Evolutionary conservation across 2,113 vertebrate genomes (phyloP), one percentile per base, ranked within the genome.

Genomic region (Mixornis gularis): DNA sequence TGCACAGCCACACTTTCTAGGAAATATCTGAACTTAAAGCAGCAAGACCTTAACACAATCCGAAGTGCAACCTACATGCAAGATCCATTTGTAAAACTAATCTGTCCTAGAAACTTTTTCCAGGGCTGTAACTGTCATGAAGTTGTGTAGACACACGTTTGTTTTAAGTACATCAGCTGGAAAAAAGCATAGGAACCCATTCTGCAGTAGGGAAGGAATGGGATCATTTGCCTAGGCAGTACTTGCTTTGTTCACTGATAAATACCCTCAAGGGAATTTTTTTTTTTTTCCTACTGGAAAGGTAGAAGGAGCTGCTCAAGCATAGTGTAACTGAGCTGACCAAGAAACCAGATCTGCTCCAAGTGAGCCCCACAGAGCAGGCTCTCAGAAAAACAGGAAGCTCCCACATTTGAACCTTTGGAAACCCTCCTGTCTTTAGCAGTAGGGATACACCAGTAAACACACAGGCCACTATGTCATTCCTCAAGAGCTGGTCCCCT

Each of bases 391-490:
- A 48, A 85, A 71, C 2, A 9, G 48, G 36, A 87, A 74, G 69
- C 12, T 81, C 14, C 21, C 24, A 52, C 40, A 14, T 40, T 7
- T 46, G 27, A 87, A 8, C 25, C n/a, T 55, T 27, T 52, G 36
- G 49, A 85, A 87, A 41, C 15, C 2, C 17, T 68, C 15, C 40
- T 36, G 16, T 18, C 40, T 46, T 51, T n/a, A 41, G 53, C 13
- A 58, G 38, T 4, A 70, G 18, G 18, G 19, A 40, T 17, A 60
- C 13, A 36, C 2, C 27, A 76, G 13, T 17, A 49, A 27, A 74
- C 65, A 27, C 16, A 48, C 21, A 71, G 40, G 25, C 18, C 44
- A 36, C 4, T 16, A 4, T 0, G 0, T 16, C 17, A 25, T 36
- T 87, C 17, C 82, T n/a, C 53, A 29, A 79, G 25, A 78, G 29